Base-by-base conservation (phyloP, 2,113 vertebrate genomes). In the Marmota flaviventris region DNA sequence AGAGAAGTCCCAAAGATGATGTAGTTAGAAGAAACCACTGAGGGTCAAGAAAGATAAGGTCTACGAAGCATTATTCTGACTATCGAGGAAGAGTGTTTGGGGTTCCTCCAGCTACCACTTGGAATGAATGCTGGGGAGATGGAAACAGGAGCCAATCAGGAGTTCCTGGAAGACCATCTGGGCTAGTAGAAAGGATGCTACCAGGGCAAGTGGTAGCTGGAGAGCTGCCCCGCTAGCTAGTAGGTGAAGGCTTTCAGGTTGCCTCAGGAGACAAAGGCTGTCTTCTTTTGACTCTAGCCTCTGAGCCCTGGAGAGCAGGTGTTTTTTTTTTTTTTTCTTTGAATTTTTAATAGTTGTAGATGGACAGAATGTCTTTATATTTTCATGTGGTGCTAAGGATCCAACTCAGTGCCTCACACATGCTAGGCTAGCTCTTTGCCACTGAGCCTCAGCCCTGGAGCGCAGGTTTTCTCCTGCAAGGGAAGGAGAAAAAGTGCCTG, bases 131-230 rank as follows among this genome's bases (percentile, higher is more conserved):
- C 63, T n/a, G 32, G 53, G 10, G 77, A 51, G 69, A 7, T 75
- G 65, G 73, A 32, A 72, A 34, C 11, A 8, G 32, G n/a, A 58
- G 34, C 63, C 11, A 0, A 0, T 32, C 27, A 13, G 39, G 37
- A 20, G 56, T 18, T 56, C 5, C 24, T 2, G 32, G 61, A 51
- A 32, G 42, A 22, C 29, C n/a, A 16, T 17, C 34, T 32, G 39
- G 61, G 65, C 34, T 73, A 22, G 10, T 22, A 25, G 70, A 45
- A 8, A 32, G 69, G 14, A 65, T 25, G 14, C 32, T 48, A 37
- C 10, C 13, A 29, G 42, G 11, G 8, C 4, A 12, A 67, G 53
- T 1, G 1, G 13, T 58, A 8, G 20, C 1, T 56, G 45, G 24
- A 24, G n/a, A 37, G 76, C 76, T n/a, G 20, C 29, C 34, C 9